These are phyloP conservation scores for Sebastes schlegelii DNA, from an alignment of 2,113 vertebrate species.

Conservation along the genomic window DNA sequence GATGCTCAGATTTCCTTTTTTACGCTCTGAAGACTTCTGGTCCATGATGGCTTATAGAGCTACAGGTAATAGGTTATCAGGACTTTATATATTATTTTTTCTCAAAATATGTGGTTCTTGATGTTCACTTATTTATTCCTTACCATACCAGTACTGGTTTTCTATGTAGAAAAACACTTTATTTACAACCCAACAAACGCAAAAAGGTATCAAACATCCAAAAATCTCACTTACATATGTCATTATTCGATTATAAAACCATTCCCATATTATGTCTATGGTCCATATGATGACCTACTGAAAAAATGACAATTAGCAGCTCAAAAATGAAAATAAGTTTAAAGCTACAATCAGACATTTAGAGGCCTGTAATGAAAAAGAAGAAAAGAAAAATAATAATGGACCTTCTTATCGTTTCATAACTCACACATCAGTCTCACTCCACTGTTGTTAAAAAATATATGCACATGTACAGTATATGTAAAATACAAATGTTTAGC, in stretches of 20 bases:
- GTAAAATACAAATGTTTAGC: conserved; percentile 31
- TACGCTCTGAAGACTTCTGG: background rate
- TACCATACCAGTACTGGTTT: background rate
- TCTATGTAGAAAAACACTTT: conserved; percentile 58
- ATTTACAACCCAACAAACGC: conserved; percentile 53
- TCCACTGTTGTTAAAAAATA: conserved; percentile 24
- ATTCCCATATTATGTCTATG: conserved; percentile 20
- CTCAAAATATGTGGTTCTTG: background rate
- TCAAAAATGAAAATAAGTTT: conserved; percentile 19
- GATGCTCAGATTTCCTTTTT: too few species aligned
- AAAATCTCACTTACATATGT: conserved; percentile 23
- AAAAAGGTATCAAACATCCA: conserved; percentile 52
- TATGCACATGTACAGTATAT: conserved; percentile 16
- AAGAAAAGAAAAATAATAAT: conserved; percentile 8
- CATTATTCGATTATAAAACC: conserved; percentile 39
- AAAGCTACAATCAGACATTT: conserved; percentile 33
- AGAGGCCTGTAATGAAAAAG: background rate
- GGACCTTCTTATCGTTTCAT: background rate
- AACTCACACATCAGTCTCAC: conserved; percentile 5
- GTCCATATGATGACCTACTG: background rate
- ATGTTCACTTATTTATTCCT: background rate
- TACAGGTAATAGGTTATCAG: too few species aligned
- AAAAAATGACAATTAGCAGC: conserved; percentile 22
- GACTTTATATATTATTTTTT: background rate
- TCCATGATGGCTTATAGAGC: background rate